Conservation (phyloP, 2,113 vertebrate genomes). For the mouse (Mus musculus) region GRCm39 chr17:9894001-9894500, state of each 20-base stretch:
- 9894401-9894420: constrained; percentile 57
- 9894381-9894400: constrained; percentile 48
- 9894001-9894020: background rate
- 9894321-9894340: background rate
- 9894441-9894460: constrained; percentile 60
- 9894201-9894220: background rate
- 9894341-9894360: background rate
- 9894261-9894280: background rate
- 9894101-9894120: rapidly evolving
- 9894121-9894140: background rate
- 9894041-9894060: no score
- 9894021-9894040: rapidly evolving
- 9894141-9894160: background rate
- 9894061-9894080: background rate
- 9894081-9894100: rapidly evolving
- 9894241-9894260: rapidly evolving
- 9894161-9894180: background rate
- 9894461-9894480: constrained; percentile 70
- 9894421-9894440: constrained; percentile 70
- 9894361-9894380: background rate
- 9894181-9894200: background rate
- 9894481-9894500: constrained; percentile 82
- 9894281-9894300: background rate
- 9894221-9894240: background rate
- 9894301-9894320: no score